These are phyloP conservation scores for Eleginops maclovinus DNA, from an alignment of 2,113 vertebrate species.

Conservation along the genomic window DNA sequence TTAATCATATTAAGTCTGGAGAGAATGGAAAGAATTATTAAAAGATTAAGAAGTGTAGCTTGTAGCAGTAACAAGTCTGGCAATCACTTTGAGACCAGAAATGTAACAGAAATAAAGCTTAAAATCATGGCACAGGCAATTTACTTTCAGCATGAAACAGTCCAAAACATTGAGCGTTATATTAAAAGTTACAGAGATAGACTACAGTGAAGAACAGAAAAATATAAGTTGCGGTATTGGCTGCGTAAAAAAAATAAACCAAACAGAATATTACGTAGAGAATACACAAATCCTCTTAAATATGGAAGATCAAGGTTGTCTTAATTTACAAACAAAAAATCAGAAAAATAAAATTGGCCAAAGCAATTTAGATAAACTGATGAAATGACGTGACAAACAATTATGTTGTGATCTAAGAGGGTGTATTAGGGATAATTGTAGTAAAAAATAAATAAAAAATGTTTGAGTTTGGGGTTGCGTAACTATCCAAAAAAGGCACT, in stretches of 20 bases:
- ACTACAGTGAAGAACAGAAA: neutral
- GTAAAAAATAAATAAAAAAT: too few species aligned
- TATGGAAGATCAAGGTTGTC: constrained; percentile 15
- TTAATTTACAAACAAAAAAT: neutral
- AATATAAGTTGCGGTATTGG: neutral
- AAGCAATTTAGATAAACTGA: neutral
- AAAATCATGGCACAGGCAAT: too few species aligned
- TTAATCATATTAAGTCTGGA: neutral
- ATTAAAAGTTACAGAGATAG: neutral
- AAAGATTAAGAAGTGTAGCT: neutral
- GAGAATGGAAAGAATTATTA: neutral
- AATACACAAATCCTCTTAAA: neutral
- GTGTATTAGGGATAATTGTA: too few species aligned
- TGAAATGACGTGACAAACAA: neutral
- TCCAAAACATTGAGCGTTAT: neutral
- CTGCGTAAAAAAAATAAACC: neutral
- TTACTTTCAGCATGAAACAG: neutral
- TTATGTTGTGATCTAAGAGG: neutral
- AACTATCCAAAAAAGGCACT: too few species aligned
- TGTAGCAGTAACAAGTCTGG: too few species aligned
- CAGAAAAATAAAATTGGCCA: neutral
- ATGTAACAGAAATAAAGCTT: too few species aligned
- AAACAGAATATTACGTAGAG: neutral
- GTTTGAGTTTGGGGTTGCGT: too few species aligned
- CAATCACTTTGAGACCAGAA: too few species aligned